A percentile compares a stretch with the other conserved stretches of the same genome.
Evolutionary conservation across 2,888 invertebrate genomes (phyloP).

Genomic region (Hypena proboscidalis): DNA sequence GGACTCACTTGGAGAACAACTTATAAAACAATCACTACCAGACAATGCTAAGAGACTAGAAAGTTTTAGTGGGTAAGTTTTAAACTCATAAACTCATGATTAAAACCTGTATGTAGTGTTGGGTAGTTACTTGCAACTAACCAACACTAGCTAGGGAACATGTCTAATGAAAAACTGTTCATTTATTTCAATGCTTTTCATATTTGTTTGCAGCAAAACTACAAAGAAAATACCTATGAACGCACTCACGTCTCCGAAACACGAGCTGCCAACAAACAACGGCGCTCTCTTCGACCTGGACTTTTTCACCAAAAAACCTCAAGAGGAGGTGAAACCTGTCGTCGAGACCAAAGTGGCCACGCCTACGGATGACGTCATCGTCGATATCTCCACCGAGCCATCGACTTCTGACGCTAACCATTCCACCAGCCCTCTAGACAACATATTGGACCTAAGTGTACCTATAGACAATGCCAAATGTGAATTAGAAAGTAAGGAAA

Average conservation of each 20-base stretch:
- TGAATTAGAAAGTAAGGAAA: constrained; percentile 54
- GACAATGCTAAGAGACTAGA: constrained; percentile 71
- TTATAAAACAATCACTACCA: constrained; percentile 90
- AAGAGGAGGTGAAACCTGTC: constrained; percentile 38
- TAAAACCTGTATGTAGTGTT: too few species aligned
- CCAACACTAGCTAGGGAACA: too few species aligned
- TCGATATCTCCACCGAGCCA: constrained; percentile 81
- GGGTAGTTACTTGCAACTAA: too few species aligned
- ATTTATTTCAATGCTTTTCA: too few species aligned
- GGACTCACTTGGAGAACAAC: constrained; percentile 92
- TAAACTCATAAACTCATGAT: background rate
- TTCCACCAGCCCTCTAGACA: constrained; percentile 51
- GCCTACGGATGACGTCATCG: constrained; percentile 82
- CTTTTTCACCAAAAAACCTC: constrained; percentile 75
- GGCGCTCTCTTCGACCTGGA: constrained; percentile 77
- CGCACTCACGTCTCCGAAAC: constrained; percentile 74
- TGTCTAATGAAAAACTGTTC: too few species aligned
- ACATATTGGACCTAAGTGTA: constrained; percentile 60
- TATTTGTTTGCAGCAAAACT: constrained; percentile 72
- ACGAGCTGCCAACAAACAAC: constrained; percentile 51
- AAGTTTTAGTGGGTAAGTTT: constrained; percentile 65
- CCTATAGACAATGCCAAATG: constrained; percentile 47
- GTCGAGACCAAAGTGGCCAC: constrained; percentile 29
- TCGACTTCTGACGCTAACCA: constrained; percentile 39
- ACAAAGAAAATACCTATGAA: constrained; percentile 88